phyloP scores from a whole-genome alignment of 2,113 vertebrate species.

The Heptranchias perlo region DNA sequence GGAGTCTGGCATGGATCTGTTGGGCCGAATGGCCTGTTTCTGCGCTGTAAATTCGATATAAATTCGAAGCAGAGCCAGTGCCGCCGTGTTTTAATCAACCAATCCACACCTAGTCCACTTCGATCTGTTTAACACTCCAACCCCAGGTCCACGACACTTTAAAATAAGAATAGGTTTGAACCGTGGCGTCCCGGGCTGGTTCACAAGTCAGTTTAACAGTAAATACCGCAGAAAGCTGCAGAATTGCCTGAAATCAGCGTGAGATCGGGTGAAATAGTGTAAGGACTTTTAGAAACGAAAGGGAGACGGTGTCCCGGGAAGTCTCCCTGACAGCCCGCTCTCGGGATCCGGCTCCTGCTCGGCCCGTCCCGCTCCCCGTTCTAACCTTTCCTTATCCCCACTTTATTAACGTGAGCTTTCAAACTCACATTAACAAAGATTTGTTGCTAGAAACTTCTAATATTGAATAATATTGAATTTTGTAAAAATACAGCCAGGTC shows the following conservation, averaged over 20 bases:
- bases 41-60: neutral
- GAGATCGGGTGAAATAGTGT: neutral
- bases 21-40: neutral
- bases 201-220: no score
- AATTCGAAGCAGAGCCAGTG: slow-evolving; percentile 43
- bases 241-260: neutral
- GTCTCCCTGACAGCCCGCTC: no score
- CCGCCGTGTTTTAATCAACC: neutral
- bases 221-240: neutral
- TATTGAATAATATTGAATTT: no score
- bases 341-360: no score
- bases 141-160: neutral
- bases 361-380: no score
- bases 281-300: slow-evolving; percentile 28
- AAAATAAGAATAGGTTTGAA: neutral
- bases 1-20: neutral
- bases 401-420: no score
- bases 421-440: no score
- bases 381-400: no score
- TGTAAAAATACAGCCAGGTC: neutral
- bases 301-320: neutral
- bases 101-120: neutral
- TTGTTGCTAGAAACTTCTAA: neutral
- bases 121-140: neutral
- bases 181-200: neutral